These are phyloP conservation scores for Ophioninae sp. DNA, from an alignment of 2,888 invertebrate species.

Conservation along the genomic window DNA sequence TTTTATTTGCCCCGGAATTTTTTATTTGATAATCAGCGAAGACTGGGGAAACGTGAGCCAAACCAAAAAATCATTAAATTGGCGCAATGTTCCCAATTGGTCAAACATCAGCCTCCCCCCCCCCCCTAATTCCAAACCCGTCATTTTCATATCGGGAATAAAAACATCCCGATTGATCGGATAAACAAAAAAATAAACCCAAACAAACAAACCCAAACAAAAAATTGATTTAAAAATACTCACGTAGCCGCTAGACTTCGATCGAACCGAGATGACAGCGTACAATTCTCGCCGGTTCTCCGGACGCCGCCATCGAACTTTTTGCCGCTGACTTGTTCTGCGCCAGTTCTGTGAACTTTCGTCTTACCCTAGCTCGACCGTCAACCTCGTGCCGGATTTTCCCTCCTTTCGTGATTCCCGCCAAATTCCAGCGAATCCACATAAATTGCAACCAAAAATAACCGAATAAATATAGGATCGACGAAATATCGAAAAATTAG, in stretches of 20 bases:
- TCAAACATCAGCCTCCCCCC: constrained; percentile 61
- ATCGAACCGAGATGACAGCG: constrained; percentile 66
- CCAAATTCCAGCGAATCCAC: constrained; percentile 26
- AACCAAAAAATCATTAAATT: constrained; percentile 56
- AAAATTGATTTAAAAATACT: constrained; percentile 36
- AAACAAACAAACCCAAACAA: not conserved
- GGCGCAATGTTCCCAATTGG: constrained; percentile 43
- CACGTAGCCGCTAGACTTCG: constrained; percentile 67
- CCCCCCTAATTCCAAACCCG: too few species aligned
- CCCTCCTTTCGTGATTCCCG: constrained; percentile 17
- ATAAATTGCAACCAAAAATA: not conserved
- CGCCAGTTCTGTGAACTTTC: constrained; percentile 57
- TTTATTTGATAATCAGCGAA: not conserved
- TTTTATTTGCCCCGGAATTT: too few species aligned
- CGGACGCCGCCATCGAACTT: constrained; percentile 64
- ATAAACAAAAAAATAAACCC: not conserved
- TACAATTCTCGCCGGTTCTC: constrained; percentile 64
- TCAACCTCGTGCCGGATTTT: constrained; percentile 22
- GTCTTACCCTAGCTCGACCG: not conserved
- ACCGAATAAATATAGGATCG: not conserved
- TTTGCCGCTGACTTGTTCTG: constrained; percentile 56
- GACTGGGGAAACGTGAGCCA: constrained; percentile 45
- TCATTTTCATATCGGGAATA: not conserved
- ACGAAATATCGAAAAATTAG: not conserved
- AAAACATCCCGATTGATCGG: not conserved